phyloP scores from a whole-genome alignment of 2,888 invertebrate genomes.

The Leptinotarsa tumamoca region DNA sequence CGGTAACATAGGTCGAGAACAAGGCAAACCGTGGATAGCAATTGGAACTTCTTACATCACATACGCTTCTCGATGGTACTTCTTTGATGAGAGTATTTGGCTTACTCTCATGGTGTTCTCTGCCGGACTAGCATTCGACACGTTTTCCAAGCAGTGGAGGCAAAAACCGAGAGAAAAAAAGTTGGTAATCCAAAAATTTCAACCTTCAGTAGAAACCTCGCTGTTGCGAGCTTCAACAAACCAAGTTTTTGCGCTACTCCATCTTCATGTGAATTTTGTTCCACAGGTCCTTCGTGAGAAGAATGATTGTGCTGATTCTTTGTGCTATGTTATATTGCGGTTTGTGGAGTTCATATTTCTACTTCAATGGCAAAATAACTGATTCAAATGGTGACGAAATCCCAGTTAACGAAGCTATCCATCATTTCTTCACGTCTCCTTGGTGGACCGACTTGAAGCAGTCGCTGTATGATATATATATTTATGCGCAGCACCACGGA shows the following conservation, averaged over 20 bases:
- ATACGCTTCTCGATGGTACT: conserved; percentile 78
- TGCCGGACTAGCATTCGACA: conserved; percentile 79
- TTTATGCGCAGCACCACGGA: conserved; percentile 85
- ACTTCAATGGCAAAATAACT: conserved; percentile 88
- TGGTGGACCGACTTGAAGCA: conserved; percentile 88
- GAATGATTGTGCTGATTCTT: conserved; percentile 72
- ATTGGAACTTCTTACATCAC: conserved; percentile 75
- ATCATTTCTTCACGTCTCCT: conserved; percentile 90
- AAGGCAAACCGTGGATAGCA: conserved; percentile 79
- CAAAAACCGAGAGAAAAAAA: conserved; percentile 71
- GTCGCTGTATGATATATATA: conserved; percentile 79
- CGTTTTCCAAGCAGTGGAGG: conserved; percentile 84
- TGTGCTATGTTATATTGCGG: conserved; percentile 78
- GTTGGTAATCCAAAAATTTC: conserved; percentile 1
- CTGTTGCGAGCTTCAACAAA: too few relatives aligned
- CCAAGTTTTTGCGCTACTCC: too few relatives aligned
- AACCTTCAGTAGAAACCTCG: too few relatives aligned
- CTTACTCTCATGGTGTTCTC: conserved; percentile 75
- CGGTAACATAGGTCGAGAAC: conserved; percentile 89
- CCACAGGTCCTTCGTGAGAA: conserved; percentile 55
- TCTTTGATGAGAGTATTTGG: conserved; percentile 81
- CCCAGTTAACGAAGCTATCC: conserved; percentile 87
- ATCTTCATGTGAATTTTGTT: neutral
- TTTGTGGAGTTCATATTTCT: conserved; percentile 83
- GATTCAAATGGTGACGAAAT: conserved; percentile 85